Evolutionary conservation across 2,113 vertebrate species (phyloP).

Genomic region (Meleagris gallopavo): DNA sequence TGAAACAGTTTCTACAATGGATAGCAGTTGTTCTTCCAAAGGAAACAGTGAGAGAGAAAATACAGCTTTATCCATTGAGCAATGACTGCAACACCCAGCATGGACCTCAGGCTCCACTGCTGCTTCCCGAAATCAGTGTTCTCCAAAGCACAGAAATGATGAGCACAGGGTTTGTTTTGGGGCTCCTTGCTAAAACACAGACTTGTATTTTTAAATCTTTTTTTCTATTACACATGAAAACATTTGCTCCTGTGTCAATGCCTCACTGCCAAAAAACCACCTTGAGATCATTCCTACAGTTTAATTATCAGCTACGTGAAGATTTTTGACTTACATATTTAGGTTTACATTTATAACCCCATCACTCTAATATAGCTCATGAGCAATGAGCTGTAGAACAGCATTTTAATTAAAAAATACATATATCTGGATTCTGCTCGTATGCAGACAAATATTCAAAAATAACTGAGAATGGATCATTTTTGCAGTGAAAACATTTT

Average conservation of each 20-base stretch:
- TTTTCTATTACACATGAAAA: not conserved
- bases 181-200: not conserved
- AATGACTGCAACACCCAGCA: not conserved
- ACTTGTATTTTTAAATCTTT: not conserved
- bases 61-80: not conserved
- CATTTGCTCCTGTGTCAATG: not conserved
- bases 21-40: not conserved
- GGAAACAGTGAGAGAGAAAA: not conserved
- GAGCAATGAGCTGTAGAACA: not conserved
- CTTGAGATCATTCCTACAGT: not conserved
- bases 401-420: not conserved
- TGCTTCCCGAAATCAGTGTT: not conserved
- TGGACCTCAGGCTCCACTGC: not conserved
- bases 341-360: not conserved
- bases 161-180: not conserved
- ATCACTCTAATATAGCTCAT: not conserved
- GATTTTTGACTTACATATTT: not conserved
- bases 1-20: not conserved
- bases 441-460: not conserved
- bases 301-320: not conserved
- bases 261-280: not conserved
- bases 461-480: not conserved
- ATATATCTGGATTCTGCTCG: not conserved
- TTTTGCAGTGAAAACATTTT: not conserved
- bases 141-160: not conserved